phyloP scores from a whole-genome alignment of 1,140 invertebrate species.

The Cotesia vestalis region DNA sequence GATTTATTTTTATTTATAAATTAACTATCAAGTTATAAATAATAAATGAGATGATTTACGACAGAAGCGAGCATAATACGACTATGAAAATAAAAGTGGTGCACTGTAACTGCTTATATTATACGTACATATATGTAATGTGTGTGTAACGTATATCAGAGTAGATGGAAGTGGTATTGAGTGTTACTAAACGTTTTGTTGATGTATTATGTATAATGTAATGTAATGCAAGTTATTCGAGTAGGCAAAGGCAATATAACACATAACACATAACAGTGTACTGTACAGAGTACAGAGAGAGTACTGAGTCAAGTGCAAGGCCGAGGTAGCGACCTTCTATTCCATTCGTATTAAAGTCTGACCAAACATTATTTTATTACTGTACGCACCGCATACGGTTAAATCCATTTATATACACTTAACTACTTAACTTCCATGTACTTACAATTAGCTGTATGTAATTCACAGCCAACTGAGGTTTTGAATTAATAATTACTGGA shows the following conservation, averaged over 20 bases:
- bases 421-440: not conserved
- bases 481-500: too few relatives aligned
- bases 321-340: constrained; percentile 47
- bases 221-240: not conserved
- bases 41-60: too few relatives aligned
- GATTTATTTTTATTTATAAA: not conserved
- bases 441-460: not conserved
- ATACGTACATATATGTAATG: too few relatives aligned
- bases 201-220: too few relatives aligned
- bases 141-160: too few relatives aligned
- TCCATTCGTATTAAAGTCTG: constrained; percentile 30
- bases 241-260: constrained; percentile 3
- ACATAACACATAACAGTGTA: too few relatives aligned
- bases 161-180: too few relatives aligned
- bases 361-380: constrained; percentile 37
- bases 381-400: constrained; percentile 27
- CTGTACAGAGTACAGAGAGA: too few relatives aligned
- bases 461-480: too few relatives aligned
- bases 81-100: not conserved
- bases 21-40: too few relatives aligned
- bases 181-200: not conserved
- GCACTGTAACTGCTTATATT: not conserved
- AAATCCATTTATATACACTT: constrained; percentile 29
- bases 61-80: constrained; percentile 6
- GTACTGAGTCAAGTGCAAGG: constrained; percentile 40